Conservation (phyloP, 1,140 invertebrate species). For the Drosophila quadrilineata region DNA sequence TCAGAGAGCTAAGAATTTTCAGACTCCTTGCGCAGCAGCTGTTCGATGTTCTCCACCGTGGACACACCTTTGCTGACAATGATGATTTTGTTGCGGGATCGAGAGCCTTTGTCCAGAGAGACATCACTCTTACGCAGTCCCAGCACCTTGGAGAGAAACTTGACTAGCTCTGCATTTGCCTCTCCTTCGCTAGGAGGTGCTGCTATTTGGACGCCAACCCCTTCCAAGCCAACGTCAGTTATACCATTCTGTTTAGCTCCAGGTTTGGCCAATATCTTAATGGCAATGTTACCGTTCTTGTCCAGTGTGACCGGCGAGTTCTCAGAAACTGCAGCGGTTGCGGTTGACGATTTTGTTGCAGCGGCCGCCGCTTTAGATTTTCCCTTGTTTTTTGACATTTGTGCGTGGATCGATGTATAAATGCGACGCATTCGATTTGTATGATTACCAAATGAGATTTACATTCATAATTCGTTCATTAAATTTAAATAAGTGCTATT, state of each 20-base stretch:
- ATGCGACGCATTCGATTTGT: conserved; percentile 47
- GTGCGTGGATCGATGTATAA: conserved; percentile 17
- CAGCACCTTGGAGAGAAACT: conserved; percentile 86
- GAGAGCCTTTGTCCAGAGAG: conserved; percentile 83
- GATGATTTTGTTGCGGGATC: conserved; percentile 79
- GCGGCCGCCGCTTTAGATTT: conserved; percentile 18
- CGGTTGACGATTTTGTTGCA: conserved; percentile 24
- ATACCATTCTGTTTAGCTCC: conserved; percentile 88
- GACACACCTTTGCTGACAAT: conserved; percentile 70
- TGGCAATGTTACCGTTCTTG: conserved; percentile 85
- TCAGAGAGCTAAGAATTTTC: conserved; percentile 30
- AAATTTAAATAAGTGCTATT: no score
- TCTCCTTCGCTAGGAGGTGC: conserved; percentile 90
- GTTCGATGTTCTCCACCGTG: conserved; percentile 51
- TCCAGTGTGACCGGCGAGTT: conserved; percentile 82
- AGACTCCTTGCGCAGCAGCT: conserved; percentile 55
- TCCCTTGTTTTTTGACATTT: conserved; percentile 72
- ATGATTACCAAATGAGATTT: neutral
- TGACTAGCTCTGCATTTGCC: conserved; percentile 89
- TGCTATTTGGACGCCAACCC: conserved; percentile 86
- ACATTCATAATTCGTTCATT: neutral
- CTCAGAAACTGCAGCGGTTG: conserved; percentile 33
- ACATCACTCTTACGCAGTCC: conserved; percentile 87
- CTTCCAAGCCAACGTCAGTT: conserved; percentile 83
- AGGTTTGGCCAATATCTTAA: conserved; percentile 89